Evolutionary conservation across 2,797 vertebrate genomes (phyloP), one percentile per base, ranked within the genome.

Genomic region (Clamator glandarius): DNA sequence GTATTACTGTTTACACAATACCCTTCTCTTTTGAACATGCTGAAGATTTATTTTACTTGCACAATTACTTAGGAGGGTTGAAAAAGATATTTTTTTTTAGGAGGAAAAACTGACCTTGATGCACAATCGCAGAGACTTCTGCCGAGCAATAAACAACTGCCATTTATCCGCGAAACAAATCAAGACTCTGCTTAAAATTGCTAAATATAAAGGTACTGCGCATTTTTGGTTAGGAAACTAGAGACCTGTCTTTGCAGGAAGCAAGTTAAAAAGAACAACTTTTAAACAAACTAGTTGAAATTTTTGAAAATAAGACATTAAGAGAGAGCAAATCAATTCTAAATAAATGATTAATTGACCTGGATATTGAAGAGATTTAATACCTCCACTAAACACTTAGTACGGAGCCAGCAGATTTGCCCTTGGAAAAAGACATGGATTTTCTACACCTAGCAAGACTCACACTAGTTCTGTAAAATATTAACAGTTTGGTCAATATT

Each of bases 401-500:
- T 63, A 84, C 23, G 69, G 39, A 77, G 31, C n/a, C 68, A 87
- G 75, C 62, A 92, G 68, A 92, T 82, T 68, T 92, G 93, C 59
- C 55, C 89, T 95, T 90, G 72, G 55, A 85, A 95, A 39, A 72
- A 92, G 88, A 88, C 61, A 84, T n/a, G 15, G 59, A 84, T 93
- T 94, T 92, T 87, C 86, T 90, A 68, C 73, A 92, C 64, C 66
- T 90, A 77, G 76, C 87, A 87, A 78, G 84, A 91, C 92, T 92
- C 35, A 89, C 42, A 81, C 55, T 74, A 87, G 90, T 94, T 95
- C 95, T 96, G 97, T 98, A 96, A 98, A 98, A 98, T 93, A 98
- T 98, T 98, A 98, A 98, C 98, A 96, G 87, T 93, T 97, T 97
- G 85, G 96, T 98, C 96, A 98, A 97, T 95, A 97, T 97, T 96